Base-by-base conservation (phyloP, 2,113 vertebrate genomes). In the Excalfactoria chinensis region DNA sequence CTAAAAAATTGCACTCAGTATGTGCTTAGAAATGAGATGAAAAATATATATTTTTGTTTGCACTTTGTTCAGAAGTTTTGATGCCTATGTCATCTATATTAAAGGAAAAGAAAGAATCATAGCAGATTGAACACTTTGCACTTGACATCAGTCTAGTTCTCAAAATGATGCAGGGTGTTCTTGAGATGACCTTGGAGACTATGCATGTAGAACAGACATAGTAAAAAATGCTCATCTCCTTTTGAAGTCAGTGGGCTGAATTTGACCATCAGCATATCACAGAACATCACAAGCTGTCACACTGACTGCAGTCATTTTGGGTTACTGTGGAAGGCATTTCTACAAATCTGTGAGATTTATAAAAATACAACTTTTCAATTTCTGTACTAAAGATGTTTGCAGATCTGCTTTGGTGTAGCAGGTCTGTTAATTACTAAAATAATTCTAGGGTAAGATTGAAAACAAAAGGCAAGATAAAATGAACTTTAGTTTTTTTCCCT, bases 361-460 rank as follows among this genome's bases (percentile, higher is more conserved):
- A 48, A 51, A 91, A 86, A 82, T 9, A 35, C 3, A 40, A 8
- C 8, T 32, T 90, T 93, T 68, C 60, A 8, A 84, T 86, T 93
- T 58, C 71, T 70, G 15, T 13, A 48, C 9, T 55, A 88, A 66
- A 69, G 14, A 58, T 64, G 40, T 64, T 89, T 83, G 43, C 64
- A 93, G 66, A 60, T 90, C n/a, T 84, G 25, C 35, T 86, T 90
- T 78, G 51, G 81, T 95, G 77, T 56, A 60, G 55, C 17, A 80
- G 73, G 80, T 22, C 35, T 75, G 32, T 93, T 93, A 82, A 88
- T 93, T 94, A 83, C 48, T 6, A 78, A 95, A 86, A 75, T 89
- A 71, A 95, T 93, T 96, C 83, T 78, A 92, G 75, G 32, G n/a
- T 77, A 78, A 95, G 68, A 90, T 56, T 90, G 63, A 76, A 60